phyloP scores from a whole-genome alignment of 2,797 vertebrate species.

The Streptopelia turtur region DNA sequence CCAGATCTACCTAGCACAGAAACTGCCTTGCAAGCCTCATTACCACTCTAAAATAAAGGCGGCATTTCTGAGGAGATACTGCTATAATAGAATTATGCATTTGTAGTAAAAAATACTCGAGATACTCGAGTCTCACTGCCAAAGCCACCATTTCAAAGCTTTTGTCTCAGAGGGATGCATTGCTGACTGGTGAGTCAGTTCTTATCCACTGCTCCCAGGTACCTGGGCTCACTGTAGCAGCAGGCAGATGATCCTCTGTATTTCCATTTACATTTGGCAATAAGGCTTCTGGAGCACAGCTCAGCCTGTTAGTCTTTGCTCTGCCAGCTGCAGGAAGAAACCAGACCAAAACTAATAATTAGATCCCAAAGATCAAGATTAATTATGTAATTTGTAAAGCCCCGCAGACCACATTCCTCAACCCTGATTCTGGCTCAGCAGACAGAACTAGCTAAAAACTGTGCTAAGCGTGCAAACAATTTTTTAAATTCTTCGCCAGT shows the following conservation, averaged over 20 bases:
- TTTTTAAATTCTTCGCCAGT: background rate
- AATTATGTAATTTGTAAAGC: background rate
- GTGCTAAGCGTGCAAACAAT: rapidly evolving
- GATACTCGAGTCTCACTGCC: background rate
- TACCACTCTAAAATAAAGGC: background rate
- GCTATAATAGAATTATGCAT: background rate
- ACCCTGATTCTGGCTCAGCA: background rate
- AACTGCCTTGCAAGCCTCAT: background rate
- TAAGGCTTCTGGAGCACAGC: slow-evolving; percentile 71
- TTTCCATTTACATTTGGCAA: slow-evolving; percentile 42
- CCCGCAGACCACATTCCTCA: background rate
- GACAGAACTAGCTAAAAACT: background rate
- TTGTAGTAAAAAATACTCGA: background rate
- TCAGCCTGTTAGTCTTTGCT: slow-evolving; percentile 77
- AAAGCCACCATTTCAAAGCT: background rate
- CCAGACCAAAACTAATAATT: slow-evolving; percentile 12
- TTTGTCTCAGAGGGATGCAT: background rate
- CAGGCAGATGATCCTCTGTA: slow-evolving; percentile 54
- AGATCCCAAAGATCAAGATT: background rate
- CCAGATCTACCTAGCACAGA: background rate
- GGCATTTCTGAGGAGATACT: background rate
- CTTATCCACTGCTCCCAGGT: slow-evolving; percentile 18
- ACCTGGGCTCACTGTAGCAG: slow-evolving; percentile 77
- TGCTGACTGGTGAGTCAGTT: background rate
- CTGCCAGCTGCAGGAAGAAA: slow-evolving; percentile 71